Conservation (phyloP, 2,113 vertebrate genomes). For the Astatoreochromis straeleni region DNA sequence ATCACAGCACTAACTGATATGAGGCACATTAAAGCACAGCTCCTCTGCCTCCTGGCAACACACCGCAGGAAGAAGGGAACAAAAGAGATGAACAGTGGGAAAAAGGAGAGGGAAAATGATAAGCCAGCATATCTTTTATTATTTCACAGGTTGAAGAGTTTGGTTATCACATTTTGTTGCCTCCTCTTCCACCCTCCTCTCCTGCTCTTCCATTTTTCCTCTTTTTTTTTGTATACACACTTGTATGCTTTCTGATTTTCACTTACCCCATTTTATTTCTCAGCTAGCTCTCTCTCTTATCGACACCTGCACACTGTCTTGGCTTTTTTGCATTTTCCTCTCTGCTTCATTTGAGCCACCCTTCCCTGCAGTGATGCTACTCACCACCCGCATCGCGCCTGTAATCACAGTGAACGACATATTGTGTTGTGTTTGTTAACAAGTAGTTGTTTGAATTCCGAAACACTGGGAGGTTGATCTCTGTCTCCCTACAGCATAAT, state of each 20-base stretch:
- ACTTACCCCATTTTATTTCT: background rate
- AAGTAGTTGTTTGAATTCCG: background rate
- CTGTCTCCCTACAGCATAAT: background rate
- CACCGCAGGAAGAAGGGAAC: slow-evolving; percentile 27
- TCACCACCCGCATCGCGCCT: background rate
- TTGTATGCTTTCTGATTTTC: background rate
- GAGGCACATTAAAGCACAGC: slow-evolving; percentile 35
- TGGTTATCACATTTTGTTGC: slow-evolving; percentile 25
- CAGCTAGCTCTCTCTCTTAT: background rate
- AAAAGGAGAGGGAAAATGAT: slow-evolving; percentile 27
- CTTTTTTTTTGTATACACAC: background rate
- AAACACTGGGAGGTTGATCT: background rate
- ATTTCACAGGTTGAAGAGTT: slow-evolving; percentile 49
- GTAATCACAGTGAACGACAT: background rate
- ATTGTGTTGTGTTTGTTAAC: slow-evolving; percentile 9
- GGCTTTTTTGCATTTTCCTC: background rate
- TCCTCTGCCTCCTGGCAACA: slow-evolving; percentile 42
- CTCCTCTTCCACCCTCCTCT: background rate
- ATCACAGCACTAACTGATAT: slow-evolving; percentile 51
- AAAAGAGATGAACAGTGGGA: slow-evolving; percentile 24
- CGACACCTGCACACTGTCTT: background rate
- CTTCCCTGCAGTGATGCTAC: background rate
- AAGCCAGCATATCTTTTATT: slow-evolving; percentile 50
- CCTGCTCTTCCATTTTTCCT: background rate
- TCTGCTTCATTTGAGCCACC: background rate